Base-by-base conservation (phyloP, 2,888 invertebrate species). In the Geotrupes spiniger region DNA sequence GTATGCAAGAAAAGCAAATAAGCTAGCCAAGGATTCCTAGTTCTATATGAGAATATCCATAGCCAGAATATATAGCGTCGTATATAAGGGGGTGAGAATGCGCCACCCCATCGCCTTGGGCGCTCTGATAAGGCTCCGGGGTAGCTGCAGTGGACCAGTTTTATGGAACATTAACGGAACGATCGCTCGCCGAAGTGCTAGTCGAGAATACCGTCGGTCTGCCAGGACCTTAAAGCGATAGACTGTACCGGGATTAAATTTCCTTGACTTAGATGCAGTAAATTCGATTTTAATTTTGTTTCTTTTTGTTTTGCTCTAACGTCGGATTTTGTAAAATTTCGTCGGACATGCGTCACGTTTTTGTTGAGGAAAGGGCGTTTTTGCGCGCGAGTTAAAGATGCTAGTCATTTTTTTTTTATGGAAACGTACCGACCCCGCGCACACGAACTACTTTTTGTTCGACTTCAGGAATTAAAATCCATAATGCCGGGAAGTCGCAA, bases 61-160 rank as follows among this genome's bases (percentile, higher is more conserved):
- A 42, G 42, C 48, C 48, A 31, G 48, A 48, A 48, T 48, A 48
- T 48, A 48, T 48, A 48, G 48, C 42, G 42, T 33, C 42, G 48
- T 62, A 46, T 43, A 62, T 62, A 65, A 63, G 63, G 64, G 64
- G 64, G 62, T 65, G 66, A 64, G 61, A 63, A 63, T 63, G 60
- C 61, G 62, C 58, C 63, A 54, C 62, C 65, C 63, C 63, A 59
- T 63, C 63, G 65, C 65, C 64, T 65, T 65, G 63, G 65, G 68
- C 62, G 69, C 65, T 62, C 68, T 68, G 70, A 69, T 70, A 70
- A 70, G 70, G 63, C 68, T 69, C 64, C 62, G 62, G 66, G 67
- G 65, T 66, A 61, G 62, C 61, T 55, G 51, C 50, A 57, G 60
- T 58, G 52, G 64, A 28, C 63, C 68, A 58, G 27, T 25, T 21